These are phyloP conservation scores for Hippocampus barbouri DNA, from an alignment of 2,113 vertebrate genomes.

Conservation along the genomic window DNA sequence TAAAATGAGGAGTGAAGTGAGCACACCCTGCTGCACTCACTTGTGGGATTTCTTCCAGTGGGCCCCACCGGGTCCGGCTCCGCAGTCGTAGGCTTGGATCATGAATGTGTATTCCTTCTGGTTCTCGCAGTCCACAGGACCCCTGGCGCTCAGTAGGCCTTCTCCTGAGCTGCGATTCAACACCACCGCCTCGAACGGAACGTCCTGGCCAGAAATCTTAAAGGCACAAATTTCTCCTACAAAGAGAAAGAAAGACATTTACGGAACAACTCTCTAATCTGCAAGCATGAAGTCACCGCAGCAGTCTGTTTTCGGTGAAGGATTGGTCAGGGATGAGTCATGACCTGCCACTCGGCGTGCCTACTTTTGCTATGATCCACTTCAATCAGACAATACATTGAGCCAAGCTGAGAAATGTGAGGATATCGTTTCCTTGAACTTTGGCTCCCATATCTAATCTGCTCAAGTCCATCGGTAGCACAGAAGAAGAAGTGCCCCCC, in stretches of 20 bases:
- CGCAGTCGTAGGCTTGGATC: conserved; percentile 97
- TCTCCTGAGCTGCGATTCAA: conserved; percentile 93
- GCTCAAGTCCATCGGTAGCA: background rate
- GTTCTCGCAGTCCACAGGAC: conserved; percentile 90
- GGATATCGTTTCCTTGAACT: background rate
- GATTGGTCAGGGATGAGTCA: background rate
- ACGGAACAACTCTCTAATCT: background rate
- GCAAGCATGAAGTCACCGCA: background rate
- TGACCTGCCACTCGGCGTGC: background rate
- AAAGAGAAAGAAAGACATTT: conserved; percentile 31
- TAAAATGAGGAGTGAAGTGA: background rate
- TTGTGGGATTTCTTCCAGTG: conserved; percentile 98
- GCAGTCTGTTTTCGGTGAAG: background rate
- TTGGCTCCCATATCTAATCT: background rate
- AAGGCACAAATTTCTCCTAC: conserved; percentile 97
- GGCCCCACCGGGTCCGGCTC: conserved; percentile 77
- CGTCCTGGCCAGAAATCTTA: conserved; percentile 90
- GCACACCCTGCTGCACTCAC: conserved; percentile 69
- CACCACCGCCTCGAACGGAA: conserved; percentile 90
- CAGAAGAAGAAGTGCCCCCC: background rate
- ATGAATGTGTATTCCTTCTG: conserved; percentile 97
- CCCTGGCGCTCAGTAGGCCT: conserved; percentile 81
- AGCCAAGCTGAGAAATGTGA: background rate
- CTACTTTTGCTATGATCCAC: background rate
- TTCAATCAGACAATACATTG: background rate